These are phyloP conservation scores for Ahaetulla prasina DNA, from an alignment of 2,113 vertebrate species.

Conservation along the genomic window DNA sequence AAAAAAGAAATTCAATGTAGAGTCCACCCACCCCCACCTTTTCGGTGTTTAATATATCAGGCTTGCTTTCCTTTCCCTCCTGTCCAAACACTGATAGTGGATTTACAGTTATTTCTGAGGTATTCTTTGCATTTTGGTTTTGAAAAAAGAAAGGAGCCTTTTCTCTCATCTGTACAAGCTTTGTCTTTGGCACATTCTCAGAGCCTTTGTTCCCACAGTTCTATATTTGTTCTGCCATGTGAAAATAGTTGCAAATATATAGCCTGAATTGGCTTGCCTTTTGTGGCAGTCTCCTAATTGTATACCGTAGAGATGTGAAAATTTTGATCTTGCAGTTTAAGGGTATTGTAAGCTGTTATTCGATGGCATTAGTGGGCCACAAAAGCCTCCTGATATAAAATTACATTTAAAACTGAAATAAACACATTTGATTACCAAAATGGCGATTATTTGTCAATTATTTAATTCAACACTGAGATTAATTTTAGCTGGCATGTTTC, in stretches of 20 bases:
- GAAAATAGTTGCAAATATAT: not conserved
- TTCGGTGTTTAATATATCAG: conserved; percentile 12
- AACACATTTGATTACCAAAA: not conserved
- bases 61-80: not conserved
- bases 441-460: not conserved
- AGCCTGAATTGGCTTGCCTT: not conserved
- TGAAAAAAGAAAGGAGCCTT: not conserved
- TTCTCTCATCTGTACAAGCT: not conserved
- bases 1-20: not conserved
- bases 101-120: not conserved
- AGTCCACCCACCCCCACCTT: not conserved
- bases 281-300: not conserved
- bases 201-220: not conserved
- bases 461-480: not conserved
- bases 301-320: not conserved
- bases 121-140: conserved; percentile 15
- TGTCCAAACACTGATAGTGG: not conserved
- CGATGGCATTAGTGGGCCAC: not conserved
- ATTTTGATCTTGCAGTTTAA: not conserved
- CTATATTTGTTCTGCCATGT: not conserved
- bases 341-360: not conserved
- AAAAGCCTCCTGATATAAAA: not conserved
- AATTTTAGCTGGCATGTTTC: not conserved
- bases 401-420: not conserved
- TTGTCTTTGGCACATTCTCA: conserved; percentile 24